Conservation (phyloP, 2,113 vertebrate genomes). For the Grammomys surdaster region DNA sequence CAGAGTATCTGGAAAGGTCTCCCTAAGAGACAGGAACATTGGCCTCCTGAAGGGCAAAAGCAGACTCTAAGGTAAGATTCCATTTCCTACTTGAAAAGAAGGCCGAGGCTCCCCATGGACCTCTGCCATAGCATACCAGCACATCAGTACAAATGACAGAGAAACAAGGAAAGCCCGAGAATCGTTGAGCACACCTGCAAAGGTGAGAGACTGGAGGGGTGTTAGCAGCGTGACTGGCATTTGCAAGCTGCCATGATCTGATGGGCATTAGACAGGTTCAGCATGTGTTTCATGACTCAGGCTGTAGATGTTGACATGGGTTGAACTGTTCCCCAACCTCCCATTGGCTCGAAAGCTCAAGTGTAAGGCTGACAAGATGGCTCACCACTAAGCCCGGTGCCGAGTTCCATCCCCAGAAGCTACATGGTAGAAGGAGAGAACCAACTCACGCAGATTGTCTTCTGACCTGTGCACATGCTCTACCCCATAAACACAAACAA, state of each 20-base stretch:
- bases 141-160: background rate
- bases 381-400: background rate
- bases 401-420: background rate
- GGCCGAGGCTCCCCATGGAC: background rate
- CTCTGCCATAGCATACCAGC: fast-evolving
- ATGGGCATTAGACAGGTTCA: background rate
- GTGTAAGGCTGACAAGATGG: background rate
- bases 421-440: background rate
- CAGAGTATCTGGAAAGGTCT: background rate
- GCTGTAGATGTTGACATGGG: background rate
- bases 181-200: background rate
- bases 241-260: constrained; percentile 17
- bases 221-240: background rate
- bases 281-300: background rate
- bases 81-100: constrained; percentile 6
- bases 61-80: background rate
- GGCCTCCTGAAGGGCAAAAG: background rate
- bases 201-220: background rate
- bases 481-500: background rate
- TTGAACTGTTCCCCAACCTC: constrained; percentile 25
- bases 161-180: background rate
- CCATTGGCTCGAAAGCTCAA: background rate
- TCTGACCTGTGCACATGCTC: background rate
- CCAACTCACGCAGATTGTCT: fast-evolving
- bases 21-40: background rate